Evolutionary conservation across 1,140 invertebrate species (phyloP).

Genomic region (Drosophila aff.): DNA sequence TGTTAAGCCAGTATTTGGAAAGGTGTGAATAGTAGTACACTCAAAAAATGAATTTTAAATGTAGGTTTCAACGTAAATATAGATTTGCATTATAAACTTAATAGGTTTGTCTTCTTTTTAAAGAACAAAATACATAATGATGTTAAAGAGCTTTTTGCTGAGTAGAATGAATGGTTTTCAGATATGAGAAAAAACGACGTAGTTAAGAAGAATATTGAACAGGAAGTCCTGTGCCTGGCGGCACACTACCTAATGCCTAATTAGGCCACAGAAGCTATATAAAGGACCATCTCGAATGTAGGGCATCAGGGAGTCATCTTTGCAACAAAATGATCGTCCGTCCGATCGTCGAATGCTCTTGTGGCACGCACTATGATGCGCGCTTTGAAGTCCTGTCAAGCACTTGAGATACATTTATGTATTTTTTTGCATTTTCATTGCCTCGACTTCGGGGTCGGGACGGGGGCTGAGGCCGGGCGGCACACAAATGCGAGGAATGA

Average conservation of each 20-base stretch:
- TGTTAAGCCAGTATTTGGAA: not conserved
- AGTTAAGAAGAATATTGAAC: too few species aligned
- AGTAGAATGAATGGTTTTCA: not conserved
- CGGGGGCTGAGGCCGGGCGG: slow-evolving; percentile 14
- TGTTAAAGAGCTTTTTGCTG: too few species aligned
- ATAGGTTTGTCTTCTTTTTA: not conserved
- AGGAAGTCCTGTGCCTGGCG: too few species aligned
- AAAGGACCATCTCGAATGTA: not conserved
- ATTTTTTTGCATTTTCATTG: slow-evolving; percentile 81
- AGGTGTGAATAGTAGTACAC: slow-evolving; percentile 30
- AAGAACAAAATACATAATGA: not conserved
- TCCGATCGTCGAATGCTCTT: slow-evolving; percentile 49
- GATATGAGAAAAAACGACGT: too few species aligned
- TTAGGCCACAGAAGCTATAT: not conserved
- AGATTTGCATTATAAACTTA: too few species aligned
- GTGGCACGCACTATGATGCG: slow-evolving; percentile 80
- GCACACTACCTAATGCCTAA: not conserved
- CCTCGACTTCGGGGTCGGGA: slow-evolving; percentile 34
- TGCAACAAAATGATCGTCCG: not conserved
- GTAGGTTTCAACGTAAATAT: not conserved
- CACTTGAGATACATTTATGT: slow-evolving; percentile 83
- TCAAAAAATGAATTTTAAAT: not conserved
- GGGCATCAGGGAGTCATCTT: slow-evolving; percentile 22
- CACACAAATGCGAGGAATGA: slow-evolving; percentile 71
- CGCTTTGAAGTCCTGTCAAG: slow-evolving; percentile 82